Percentiles rank a stretch among this genome's conserved stretches.
Conservation (phyloP, 2,113 vertebrate genomes). For the Cynoglossus semilaevis region DNA sequence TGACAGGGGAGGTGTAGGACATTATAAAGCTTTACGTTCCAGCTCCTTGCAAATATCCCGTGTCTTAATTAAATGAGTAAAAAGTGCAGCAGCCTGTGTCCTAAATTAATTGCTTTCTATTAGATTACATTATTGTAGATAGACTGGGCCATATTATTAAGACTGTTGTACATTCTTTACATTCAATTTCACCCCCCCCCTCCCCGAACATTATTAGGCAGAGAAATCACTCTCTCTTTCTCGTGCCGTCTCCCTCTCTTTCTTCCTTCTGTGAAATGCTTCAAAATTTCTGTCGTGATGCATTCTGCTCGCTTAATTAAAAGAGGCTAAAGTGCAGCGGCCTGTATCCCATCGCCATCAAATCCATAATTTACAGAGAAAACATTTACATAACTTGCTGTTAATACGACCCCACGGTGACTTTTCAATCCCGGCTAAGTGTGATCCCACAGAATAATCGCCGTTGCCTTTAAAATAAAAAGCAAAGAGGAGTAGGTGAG, state of each 20-base stretch:
- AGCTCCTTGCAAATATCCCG: constrained; percentile 70
- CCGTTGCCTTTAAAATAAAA: constrained; percentile 65
- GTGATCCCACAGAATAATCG: constrained; percentile 68
- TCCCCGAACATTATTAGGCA: constrained; percentile 76
- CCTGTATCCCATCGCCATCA: constrained; percentile 78
- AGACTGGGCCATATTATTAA: constrained; percentile 76
- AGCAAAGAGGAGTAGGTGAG: constrained; percentile 62
- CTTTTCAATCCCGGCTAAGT: constrained; percentile 73
- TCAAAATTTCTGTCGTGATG: constrained; percentile 72
- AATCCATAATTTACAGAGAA: constrained; percentile 75
- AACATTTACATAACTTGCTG: constrained; percentile 75
- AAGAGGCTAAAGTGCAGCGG: constrained; percentile 76
- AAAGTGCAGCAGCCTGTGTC: constrained; percentile 82
- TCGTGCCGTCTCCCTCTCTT: constrained; percentile 30
- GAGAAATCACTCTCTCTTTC: constrained; percentile 62
- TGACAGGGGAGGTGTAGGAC: constrained; percentile 65
- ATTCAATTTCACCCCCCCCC: constrained; percentile 74
- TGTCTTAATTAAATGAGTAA: constrained; percentile 81
- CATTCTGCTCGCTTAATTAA: constrained; percentile 79
- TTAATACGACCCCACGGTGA: constrained; percentile 69
- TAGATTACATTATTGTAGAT: constrained; percentile 79
- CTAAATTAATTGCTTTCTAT: constrained; percentile 84
- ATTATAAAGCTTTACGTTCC: constrained; percentile 71
- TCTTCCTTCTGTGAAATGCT: constrained; percentile 60
- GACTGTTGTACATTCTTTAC: constrained; percentile 81